Conservation (phyloP, 2,888 invertebrate species). For the Drosophila paramelanica region DNA sequence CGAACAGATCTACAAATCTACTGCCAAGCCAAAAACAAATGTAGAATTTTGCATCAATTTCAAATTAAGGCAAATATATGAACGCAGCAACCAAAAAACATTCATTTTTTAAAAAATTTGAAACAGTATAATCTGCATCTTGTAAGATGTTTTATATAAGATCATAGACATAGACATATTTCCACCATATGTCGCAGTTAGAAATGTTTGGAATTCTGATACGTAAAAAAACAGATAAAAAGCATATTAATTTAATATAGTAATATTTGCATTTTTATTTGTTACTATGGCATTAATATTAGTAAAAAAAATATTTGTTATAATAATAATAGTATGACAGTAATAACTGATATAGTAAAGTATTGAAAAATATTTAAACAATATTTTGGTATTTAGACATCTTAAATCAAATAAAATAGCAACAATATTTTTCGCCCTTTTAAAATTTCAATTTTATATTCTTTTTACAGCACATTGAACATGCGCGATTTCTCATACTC, state of each 20-base stretch:
- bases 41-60: constrained; percentile 21
- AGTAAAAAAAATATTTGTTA: too few relatives aligned
- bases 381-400: background rate
- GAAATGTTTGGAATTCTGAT: too few relatives aligned
- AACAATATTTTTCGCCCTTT: background rate
- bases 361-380: too few relatives aligned
- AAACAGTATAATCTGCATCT: background rate
- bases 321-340: too few relatives aligned
- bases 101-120: constrained; percentile 8
- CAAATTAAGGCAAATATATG: constrained; percentile 22
- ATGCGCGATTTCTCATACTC: background rate
- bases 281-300: too few relatives aligned
- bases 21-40: constrained; percentile 16
- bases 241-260: too few relatives aligned
- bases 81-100: constrained; percentile 1
- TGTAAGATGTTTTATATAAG: too few relatives aligned
- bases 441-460: background rate
- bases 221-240: too few relatives aligned
- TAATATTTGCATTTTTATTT: too few relatives aligned
- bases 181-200: too few relatives aligned
- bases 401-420: background rate
- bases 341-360: too few relatives aligned
- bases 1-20: constrained; percentile 33
- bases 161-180: too few relatives aligned
- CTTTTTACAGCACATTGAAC: constrained; percentile 1